Conservation (phyloP, 2,797 vertebrate genomes). For the Molossus molossus region DNA sequence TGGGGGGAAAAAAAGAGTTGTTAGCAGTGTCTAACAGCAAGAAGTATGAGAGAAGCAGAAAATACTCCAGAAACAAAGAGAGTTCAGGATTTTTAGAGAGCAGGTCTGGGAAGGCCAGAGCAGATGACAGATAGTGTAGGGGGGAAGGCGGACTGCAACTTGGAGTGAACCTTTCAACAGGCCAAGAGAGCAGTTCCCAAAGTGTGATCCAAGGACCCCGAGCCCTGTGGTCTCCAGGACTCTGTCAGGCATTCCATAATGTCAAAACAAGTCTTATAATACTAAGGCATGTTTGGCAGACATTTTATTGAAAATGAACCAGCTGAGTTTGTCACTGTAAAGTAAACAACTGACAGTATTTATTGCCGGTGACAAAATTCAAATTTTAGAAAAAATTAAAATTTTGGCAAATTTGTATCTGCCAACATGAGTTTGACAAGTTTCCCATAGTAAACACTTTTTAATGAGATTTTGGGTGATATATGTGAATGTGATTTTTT, state of each 20-base stretch:
- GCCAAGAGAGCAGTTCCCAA: not conserved
- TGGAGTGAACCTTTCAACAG: not conserved
- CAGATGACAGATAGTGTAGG: rapidly evolving
- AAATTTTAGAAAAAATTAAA: slow-evolving; percentile 53
- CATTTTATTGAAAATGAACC: slow-evolving; percentile 47
- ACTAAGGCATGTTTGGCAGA: not conserved
- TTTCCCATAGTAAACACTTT: not conserved
- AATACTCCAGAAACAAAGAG: not conserved
- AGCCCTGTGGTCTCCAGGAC: not conserved
- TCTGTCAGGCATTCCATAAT: not conserved
- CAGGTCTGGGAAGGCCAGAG: not conserved
- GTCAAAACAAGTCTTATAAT: slow-evolving; percentile 22
- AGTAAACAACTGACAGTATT: slow-evolving; percentile 38
- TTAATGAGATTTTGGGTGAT: not conserved
- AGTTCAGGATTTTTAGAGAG: not conserved
- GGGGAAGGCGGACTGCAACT: not conserved
- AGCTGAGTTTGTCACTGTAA: not conserved
- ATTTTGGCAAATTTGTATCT: slow-evolving; percentile 36
- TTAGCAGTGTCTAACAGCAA: not conserved
- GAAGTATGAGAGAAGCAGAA: not conserved
- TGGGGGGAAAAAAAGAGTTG: not conserved
- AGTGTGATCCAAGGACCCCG: not conserved
- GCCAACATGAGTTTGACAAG: not conserved
- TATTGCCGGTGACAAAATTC: slow-evolving; percentile 27
- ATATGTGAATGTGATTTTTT: slow-evolving; percentile 12